Percentiles rank a stretch among this genome's conserved stretches.
phyloP scores from a whole-genome alignment of 1,140 invertebrate genomes.

The Drosophila tropicalis region DNA sequence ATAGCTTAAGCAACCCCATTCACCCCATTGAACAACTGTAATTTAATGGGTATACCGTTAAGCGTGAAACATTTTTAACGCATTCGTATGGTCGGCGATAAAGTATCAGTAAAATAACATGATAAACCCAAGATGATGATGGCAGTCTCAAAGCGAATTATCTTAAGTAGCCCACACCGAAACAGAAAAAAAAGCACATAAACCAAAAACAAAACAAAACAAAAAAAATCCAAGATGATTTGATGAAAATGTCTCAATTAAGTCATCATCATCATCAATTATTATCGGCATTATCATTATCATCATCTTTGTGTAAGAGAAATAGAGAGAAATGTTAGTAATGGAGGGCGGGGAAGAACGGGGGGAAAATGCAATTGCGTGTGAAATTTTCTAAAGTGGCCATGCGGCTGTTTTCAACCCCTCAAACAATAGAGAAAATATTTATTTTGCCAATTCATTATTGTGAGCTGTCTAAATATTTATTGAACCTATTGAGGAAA shows the following conservation, averaged over 20 bases:
- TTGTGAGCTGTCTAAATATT: constrained; percentile 66
- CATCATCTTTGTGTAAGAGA: background rate
- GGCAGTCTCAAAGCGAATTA: constrained; percentile 66
- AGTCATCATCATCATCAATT: constrained; percentile 49
- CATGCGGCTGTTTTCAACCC: constrained; percentile 26
- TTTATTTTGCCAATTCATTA: constrained; percentile 73
- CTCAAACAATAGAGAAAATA: constrained; percentile 30
- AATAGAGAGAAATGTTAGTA: background rate
- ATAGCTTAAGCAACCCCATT: background rate
- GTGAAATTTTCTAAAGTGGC: constrained; percentile 55
- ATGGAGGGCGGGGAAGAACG: background rate
- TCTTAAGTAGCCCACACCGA: constrained; percentile 58
- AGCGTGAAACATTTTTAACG: constrained; percentile 80
- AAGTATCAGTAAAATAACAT: constrained; percentile 71
- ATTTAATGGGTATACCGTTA: constrained; percentile 9
- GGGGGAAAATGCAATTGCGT: constrained; percentile 50
- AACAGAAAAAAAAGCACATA: constrained; percentile 33
- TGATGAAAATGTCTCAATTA: constrained; percentile 80
- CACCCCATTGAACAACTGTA: background rate
- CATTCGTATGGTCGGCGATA: constrained; percentile 62
- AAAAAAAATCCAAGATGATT: constrained; percentile 62
- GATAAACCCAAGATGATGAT: constrained; percentile 12
- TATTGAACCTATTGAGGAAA: constrained; percentile 49
- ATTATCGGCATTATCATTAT: constrained; percentile 14
- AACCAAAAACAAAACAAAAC: constrained; percentile 9